A percentile compares a stretch with the other conserved stretches of the same genome.
These are phyloP conservation scores for Ancistrus triradiatus DNA, from an alignment of 2,113 vertebrate genomes.

Conservation along the genomic window DNA sequence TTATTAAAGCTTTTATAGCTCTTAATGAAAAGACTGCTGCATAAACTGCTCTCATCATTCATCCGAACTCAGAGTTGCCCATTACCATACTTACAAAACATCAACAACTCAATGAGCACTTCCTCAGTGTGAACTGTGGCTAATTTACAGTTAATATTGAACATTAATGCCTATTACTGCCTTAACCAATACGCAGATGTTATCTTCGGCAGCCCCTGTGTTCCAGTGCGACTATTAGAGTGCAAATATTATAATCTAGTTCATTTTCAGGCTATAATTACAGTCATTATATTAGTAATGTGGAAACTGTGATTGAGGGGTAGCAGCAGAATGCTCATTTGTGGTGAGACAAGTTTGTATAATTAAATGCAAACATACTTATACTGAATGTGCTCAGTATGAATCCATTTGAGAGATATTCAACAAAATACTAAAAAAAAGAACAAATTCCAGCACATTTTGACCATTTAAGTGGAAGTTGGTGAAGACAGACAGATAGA, in stretches of 20 bases:
- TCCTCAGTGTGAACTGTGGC: slow-evolving; percentile 13
- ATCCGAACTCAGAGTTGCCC: too few relatives aligned
- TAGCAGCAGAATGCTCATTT: slow-evolving; percentile 36
- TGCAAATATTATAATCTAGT: slow-evolving; percentile 47
- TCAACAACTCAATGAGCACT: neutral
- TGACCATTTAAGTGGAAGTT: slow-evolving; percentile 20
- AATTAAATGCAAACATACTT: slow-evolving; percentile 44
- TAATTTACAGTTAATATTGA: slow-evolving; percentile 28
- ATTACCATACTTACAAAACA: neutral
- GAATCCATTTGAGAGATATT: slow-evolving; percentile 22
- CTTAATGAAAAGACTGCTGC: too few relatives aligned
- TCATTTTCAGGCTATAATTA: slow-evolving; percentile 45
- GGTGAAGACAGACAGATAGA: neutral
- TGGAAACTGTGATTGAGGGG: slow-evolving; percentile 42
- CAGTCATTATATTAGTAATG: slow-evolving; percentile 45
- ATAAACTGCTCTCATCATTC: too few relatives aligned
- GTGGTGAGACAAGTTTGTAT: slow-evolving; percentile 34
- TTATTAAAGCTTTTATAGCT: too few relatives aligned
- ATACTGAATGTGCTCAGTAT: slow-evolving; percentile 28
- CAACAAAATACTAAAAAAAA: too few relatives aligned
- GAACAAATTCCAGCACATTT: slow-evolving; percentile 24
- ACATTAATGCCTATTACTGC: too few relatives aligned
- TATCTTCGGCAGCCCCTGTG: slow-evolving; percentile 11
- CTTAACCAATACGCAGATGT: slow-evolving; percentile 14
- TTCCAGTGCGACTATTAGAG: slow-evolving; percentile 29